phyloP scores from a whole-genome alignment of 2,113 vertebrate genomes.

The Tetraodon nigroviridis region DNA sequence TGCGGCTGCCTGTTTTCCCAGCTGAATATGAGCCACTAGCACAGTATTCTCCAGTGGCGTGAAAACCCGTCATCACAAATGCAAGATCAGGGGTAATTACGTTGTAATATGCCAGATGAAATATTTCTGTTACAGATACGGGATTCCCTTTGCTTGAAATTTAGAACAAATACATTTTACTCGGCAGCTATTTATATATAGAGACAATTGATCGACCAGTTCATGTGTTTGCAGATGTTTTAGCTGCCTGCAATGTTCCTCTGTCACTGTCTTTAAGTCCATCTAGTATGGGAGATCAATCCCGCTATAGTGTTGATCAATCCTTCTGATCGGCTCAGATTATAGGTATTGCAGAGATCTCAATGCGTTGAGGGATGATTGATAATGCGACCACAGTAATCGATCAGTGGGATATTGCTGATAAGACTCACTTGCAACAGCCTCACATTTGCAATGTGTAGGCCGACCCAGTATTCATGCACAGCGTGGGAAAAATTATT shows the following conservation, averaged over 20 bases:
- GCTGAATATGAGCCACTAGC: slow-evolving; percentile 66
- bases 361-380: slow-evolving; percentile 70
- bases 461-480: slow-evolving; percentile 24
- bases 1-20: slow-evolving; percentile 62
- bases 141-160: slow-evolving; percentile 58
- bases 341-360: slow-evolving; percentile 65
- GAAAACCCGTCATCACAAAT: slow-evolving; percentile 63
- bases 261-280: slow-evolving; percentile 30
- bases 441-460: slow-evolving; percentile 32
- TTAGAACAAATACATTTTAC: slow-evolving; percentile 40
- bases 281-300: slow-evolving; percentile 45
- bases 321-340: slow-evolving; percentile 66
- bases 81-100: slow-evolving; percentile 68
- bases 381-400: slow-evolving; percentile 59
- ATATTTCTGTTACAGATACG: slow-evolving; percentile 48
- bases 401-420: slow-evolving; percentile 60
- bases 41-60: slow-evolving; percentile 60
- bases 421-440: slow-evolving; percentile 39
- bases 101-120: slow-evolving; percentile 60
- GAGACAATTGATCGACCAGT: not conserved
- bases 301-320: slow-evolving; percentile 55
- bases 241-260: slow-evolving; percentile 8
- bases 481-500: slow-evolving; percentile 16
- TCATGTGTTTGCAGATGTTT: slow-evolving; percentile 23
- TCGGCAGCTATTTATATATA: slow-evolving; percentile 22